Evolutionary conservation across 2,113 vertebrate species (phyloP).

Genomic region (Felis chaus): DNA sequence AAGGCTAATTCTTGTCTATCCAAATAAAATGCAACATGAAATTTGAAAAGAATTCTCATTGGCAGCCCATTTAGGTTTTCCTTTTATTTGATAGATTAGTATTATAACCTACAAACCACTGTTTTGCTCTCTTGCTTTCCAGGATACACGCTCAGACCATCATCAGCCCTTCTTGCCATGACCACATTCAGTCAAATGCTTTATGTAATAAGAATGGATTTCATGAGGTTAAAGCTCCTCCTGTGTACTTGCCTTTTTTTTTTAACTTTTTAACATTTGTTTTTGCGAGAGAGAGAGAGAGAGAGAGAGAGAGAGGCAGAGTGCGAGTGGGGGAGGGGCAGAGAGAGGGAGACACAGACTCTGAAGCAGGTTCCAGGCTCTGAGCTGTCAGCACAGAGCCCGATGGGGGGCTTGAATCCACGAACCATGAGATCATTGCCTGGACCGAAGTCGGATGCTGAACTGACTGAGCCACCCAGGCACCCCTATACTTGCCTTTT

Average conservation of each 20-base stretch:
- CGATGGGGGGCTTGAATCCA: no score
- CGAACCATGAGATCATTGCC: no score
- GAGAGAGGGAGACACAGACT: no score
- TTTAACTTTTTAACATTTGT: no score
- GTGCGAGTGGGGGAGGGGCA: no score
- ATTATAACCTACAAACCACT: not conserved
- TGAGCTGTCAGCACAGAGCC: no score
- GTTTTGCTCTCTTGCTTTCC: conserved; percentile 33
- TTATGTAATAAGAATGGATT: not conserved
- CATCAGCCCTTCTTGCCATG: not conserved
- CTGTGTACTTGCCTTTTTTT: not conserved
- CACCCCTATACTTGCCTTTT: not conserved
- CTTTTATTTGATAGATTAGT: not conserved
- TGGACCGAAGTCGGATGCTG: no score
- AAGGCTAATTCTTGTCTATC: conserved; percentile 11
- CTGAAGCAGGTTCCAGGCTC: no score
- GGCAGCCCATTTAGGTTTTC: not conserved
- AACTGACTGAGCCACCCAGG: no score
- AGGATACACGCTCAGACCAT: not conserved
- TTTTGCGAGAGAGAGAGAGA: no score
- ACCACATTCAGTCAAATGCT: not conserved
- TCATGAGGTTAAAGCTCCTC: not conserved
- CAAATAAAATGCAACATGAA: not conserved
- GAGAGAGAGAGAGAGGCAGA: no score
- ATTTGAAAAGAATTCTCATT: conserved; percentile 3